Conservation (phyloP, 2,797 vertebrate species). For the Urophycis tenuis region DNA sequence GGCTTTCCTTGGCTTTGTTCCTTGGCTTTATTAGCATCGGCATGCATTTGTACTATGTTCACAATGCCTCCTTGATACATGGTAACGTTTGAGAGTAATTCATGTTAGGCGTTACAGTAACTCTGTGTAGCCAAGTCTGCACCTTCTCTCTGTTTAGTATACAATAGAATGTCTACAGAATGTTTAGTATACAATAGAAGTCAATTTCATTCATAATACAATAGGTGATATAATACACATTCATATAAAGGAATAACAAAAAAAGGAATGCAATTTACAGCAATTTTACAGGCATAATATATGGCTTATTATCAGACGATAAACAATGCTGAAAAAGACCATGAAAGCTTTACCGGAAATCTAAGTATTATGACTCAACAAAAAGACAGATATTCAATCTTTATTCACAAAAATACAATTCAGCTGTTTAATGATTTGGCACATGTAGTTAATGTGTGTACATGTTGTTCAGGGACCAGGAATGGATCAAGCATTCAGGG, state of each 20-base stretch:
- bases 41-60: background rate
- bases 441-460: background rate
- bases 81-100: background rate
- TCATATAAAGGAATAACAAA: background rate
- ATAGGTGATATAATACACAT: background rate
- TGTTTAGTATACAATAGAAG: background rate
- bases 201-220: background rate
- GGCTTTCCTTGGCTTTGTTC: background rate
- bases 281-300: background rate
- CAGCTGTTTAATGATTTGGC: too few species aligned
- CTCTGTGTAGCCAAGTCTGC: background rate
- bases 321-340: background rate
- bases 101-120: background rate
- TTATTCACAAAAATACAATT: too few species aligned
- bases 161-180: background rate
- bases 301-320: background rate
- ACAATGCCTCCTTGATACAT: background rate
- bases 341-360: too few species aligned
- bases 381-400: background rate
- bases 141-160: background rate
- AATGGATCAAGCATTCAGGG: background rate
- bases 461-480: background rate
- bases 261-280: background rate
- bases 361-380: too few species aligned
- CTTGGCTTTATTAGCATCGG: background rate